Percentiles rank a stretch among this genome's conserved stretches.
These are phyloP conservation scores for Syrista parreyssii DNA, from an alignment of 2,888 invertebrate species.

Conservation along the genomic window DNA sequence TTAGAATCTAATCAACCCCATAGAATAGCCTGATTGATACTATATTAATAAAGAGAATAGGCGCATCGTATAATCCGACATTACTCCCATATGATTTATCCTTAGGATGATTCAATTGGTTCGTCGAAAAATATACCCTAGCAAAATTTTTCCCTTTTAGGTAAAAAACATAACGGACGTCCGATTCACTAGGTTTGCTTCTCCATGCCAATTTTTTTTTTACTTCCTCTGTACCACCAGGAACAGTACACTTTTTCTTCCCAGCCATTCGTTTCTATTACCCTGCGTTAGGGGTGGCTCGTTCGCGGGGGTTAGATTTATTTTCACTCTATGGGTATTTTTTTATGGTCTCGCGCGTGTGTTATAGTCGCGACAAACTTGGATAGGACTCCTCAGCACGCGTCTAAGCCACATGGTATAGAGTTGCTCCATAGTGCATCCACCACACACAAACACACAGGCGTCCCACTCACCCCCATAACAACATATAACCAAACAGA, in stretches of 20 bases:
- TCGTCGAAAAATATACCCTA: background rate
- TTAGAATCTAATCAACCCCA: slow-evolving; percentile 17
- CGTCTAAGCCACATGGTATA: slow-evolving; percentile 29
- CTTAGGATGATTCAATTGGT: slow-evolving; percentile 8
- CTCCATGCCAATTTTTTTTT: background rate
- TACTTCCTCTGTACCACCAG: background rate
- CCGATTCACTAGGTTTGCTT: background rate
- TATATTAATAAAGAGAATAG: slow-evolving; percentile 29
- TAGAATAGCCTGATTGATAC: slow-evolving; percentile 20
- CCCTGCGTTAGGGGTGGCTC: slow-evolving; percentile 37
- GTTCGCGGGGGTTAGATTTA: slow-evolving; percentile 58
- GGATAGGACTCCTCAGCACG: slow-evolving; percentile 36
- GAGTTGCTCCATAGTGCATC: background rate
- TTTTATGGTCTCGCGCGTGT: slow-evolving; percentile 57
- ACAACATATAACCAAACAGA: slow-evolving; percentile 36
- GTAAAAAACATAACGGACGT: background rate
- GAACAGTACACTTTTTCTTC: background rate
- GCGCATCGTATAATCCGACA: slow-evolving; percentile 1
- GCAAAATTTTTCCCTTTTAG: background rate
- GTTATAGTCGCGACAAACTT: slow-evolving; percentile 32
- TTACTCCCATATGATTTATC: slow-evolving; percentile 12
- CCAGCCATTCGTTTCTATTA: slow-evolving; percentile 55
- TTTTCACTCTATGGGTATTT: slow-evolving; percentile 63
- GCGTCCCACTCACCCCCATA: background rate
- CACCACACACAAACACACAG: background rate